Base-by-base conservation (phyloP, 2,113 vertebrate species). In the Pitta sordida region DNA sequence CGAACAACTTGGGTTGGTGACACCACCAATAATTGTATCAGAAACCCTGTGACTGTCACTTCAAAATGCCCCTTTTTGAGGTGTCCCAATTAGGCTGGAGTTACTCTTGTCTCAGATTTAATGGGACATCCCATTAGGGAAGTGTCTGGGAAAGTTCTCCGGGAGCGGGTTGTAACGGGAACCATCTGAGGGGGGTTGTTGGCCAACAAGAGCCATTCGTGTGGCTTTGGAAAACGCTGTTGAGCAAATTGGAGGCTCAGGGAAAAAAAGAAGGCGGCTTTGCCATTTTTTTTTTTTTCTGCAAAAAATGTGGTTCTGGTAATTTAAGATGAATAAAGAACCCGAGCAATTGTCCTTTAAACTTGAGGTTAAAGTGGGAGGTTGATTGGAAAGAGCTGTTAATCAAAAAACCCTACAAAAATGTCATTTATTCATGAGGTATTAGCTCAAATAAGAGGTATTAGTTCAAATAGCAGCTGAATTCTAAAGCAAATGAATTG, bases 231-330 rank as follows among this genome's bases (percentile, higher is more conserved):
- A 94, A 87, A 96, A 92, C 96, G 96, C 97, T 92, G 96, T 95
- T 96, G 97, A 97, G 98, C 98, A 98, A 98, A 98, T 98, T 98
- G 98, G 96, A 97, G 97, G 97, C 97, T 97, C 98, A 97, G 98
- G n/a, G n/a, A n/a, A 97, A 98, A 98, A 97, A 94, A 94, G 96
- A 97, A 96, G 97, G 95, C 97, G 98, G 81, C 96, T 68, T 97
- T 97, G 97, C 97, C 87, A 58, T 90, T 98, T 91, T 89, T 96
- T n/a, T n/a, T 14, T 41, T 41, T 41, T 41, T 95, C 96, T 91
- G 67, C 80, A 77, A 95, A 95, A 97, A 98, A 98, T 95, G 95
- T 97, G 96, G 86, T 98, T 98, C 84, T 97, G 94, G 97, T 98
- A 82, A 88, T 80, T 95, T 96, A 58, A 97, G 97, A 90, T 97